Evolutionary conservation across 2,113 vertebrate species (phyloP).

Genomic region (Halcyon malimbica): DNA sequence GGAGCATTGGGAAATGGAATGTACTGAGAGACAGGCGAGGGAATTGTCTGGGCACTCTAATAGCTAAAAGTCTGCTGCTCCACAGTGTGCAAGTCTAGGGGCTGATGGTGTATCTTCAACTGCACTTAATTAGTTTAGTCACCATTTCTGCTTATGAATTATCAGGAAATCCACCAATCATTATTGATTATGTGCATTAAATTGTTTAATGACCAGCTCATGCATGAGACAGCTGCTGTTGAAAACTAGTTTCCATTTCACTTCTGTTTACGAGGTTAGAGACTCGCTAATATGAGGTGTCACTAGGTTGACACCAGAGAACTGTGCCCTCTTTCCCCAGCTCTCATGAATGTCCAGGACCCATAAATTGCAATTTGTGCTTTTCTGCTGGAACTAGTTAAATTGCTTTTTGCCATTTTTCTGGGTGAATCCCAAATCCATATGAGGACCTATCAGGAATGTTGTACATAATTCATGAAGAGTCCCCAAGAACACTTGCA

Average conservation of each 20-base stretch:
- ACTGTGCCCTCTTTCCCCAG: neutral
- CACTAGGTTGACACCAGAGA: neutral
- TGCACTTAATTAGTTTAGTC: neutral
- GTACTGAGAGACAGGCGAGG: neutral
- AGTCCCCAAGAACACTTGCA: neutral
- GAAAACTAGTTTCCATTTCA: neutral
- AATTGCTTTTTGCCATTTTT: neutral
- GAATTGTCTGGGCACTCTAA: neutral
- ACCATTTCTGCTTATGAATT: neutral
- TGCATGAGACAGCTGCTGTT: neutral
- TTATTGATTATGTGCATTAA: neutral
- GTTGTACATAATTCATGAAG: neutral
- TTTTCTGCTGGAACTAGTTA: neutral
- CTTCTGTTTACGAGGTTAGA: neutral
- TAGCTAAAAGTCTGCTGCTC: neutral
- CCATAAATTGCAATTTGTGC: neutral
- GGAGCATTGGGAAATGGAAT: neutral
- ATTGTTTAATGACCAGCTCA: neutral
- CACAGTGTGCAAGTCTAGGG: neutral
- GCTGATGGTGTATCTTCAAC: neutral
- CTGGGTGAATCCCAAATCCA: neutral
- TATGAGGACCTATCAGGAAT: neutral
- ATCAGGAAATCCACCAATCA: neutral
- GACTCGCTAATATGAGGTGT: rapidly evolving
- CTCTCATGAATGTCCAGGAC: neutral